Conservation (phyloP, 2,113 vertebrate species). For the Silurus asotus region DNA sequence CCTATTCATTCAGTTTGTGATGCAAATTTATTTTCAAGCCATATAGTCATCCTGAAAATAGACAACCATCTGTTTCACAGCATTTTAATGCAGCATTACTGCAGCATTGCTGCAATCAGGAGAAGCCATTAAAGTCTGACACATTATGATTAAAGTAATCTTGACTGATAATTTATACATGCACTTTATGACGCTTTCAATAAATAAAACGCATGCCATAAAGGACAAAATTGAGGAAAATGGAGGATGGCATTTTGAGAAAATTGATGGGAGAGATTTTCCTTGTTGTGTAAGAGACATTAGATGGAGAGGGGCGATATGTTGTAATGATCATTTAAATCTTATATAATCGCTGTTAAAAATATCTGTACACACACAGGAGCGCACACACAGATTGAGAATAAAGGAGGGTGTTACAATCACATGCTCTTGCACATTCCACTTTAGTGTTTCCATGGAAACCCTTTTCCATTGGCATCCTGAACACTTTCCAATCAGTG, state of each 20-base stretch:
- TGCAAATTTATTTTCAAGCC: constrained; percentile 42
- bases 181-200: background rate
- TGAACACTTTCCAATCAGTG: constrained; percentile 54
- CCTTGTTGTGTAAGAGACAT: constrained; percentile 6
- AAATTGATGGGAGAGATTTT: background rate
- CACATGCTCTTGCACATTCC: constrained; percentile 61
- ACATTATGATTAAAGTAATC: constrained; percentile 13
- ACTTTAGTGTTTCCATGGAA: constrained; percentile 75
- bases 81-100: background rate
- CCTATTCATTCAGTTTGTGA: constrained; percentile 28
- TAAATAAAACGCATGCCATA: background rate
- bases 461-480: constrained; percentile 61
- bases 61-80: constrained; percentile 50
- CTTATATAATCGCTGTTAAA: constrained; percentile 73
- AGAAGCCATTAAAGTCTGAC: constrained; percentile 15
- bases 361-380: constrained; percentile 63
- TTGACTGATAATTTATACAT: background rate
- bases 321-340: constrained; percentile 53
- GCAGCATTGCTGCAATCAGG: constrained; percentile 1
- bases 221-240: background rate
- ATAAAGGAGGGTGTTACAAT: constrained; percentile 51
- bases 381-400: constrained; percentile 49
- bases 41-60: constrained; percentile 26
- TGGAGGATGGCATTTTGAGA: background rate
- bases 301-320: background rate